phyloP scores from a whole-genome alignment of 2,113 vertebrate genomes.

The Octodon degus region DNA sequence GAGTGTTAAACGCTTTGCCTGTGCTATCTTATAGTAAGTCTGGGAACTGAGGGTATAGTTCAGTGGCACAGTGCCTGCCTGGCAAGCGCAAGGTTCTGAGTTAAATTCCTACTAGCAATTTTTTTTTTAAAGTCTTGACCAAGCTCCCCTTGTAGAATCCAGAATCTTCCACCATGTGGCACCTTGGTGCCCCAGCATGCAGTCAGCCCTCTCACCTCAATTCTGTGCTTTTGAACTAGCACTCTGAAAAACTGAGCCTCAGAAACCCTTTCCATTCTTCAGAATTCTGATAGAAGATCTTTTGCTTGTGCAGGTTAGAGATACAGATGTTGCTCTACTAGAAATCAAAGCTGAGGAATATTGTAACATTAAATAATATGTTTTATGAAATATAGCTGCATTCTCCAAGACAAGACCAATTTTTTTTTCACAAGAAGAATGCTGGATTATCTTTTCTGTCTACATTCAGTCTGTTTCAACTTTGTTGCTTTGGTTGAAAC shows the following conservation, averaged over 20 bases:
- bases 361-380: conserved; percentile 14
- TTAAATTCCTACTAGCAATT: too few relatives aligned
- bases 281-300: background rate
- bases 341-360: conserved; percentile 15
- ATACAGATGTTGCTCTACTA: background rate
- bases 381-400: conserved; percentile 51
- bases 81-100: too few relatives aligned
- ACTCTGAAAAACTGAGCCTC: background rate
- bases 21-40: background rate
- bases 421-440: background rate
- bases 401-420: conserved; percentile 43
- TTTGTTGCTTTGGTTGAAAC: conserved; percentile 34
- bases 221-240: conserved; percentile 7
- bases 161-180: background rate
- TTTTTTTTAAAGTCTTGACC: background rate
- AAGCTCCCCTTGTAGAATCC: background rate
- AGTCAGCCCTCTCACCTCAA: background rate
- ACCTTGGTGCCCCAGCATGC: background rate
- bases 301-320: background rate
- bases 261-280: background rate
- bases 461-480: background rate
- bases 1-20: background rate
- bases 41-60: too few relatives aligned
- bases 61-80: too few relatives aligned
- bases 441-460: background rate